These are phyloP conservation scores for Parnassius smintheus DNA, from an alignment of 2,888 invertebrate species.

Conservation along the genomic window DNA sequence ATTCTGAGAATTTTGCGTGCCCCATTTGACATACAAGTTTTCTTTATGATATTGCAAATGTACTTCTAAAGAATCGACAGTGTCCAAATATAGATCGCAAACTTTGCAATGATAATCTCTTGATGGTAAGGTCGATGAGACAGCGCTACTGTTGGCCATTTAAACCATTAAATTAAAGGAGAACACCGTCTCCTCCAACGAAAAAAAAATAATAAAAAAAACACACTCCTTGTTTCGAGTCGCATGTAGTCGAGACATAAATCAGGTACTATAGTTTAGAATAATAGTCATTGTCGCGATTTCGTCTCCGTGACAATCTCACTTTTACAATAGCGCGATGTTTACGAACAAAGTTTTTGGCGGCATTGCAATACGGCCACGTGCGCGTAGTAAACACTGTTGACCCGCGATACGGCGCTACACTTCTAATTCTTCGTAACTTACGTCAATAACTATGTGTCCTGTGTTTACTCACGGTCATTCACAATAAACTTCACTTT, in stretches of 20 bases:
- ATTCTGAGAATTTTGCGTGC: slow-evolving; percentile 79
- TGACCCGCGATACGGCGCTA: slow-evolving; percentile 33
- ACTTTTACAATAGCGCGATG: slow-evolving; percentile 64
- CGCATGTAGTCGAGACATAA: slow-evolving; percentile 66
- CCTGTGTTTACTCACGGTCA: slow-evolving; percentile 7
- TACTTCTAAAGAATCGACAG: slow-evolving; percentile 88
- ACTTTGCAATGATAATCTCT: slow-evolving; percentile 87
- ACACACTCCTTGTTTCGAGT: slow-evolving; percentile 62
- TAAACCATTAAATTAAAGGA: slow-evolving; percentile 73
- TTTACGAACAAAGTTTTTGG: slow-evolving; percentile 75
- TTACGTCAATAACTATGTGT: slow-evolving; percentile 24
- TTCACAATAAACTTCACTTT: slow-evolving; percentile 20
- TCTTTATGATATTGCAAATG: slow-evolving; percentile 91
- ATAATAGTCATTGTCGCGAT: slow-evolving; percentile 64
- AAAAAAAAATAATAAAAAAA: slow-evolving; percentile 77
- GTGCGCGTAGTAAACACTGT: slow-evolving; percentile 73
- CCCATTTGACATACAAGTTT: slow-evolving; percentile 88
- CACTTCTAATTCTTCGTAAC: slow-evolving; percentile 12
- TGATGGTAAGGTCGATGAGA: slow-evolving; percentile 79
- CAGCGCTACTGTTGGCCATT: slow-evolving; percentile 79
- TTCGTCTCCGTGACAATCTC: slow-evolving; percentile 51
- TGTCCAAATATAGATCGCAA: slow-evolving; percentile 88
- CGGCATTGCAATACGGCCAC: slow-evolving; percentile 76
- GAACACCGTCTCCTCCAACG: slow-evolving; percentile 76
- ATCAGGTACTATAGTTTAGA: slow-evolving; percentile 69